Base-by-base conservation (phyloP, 2,113 vertebrate genomes). In the Jacana jacana region DNA sequence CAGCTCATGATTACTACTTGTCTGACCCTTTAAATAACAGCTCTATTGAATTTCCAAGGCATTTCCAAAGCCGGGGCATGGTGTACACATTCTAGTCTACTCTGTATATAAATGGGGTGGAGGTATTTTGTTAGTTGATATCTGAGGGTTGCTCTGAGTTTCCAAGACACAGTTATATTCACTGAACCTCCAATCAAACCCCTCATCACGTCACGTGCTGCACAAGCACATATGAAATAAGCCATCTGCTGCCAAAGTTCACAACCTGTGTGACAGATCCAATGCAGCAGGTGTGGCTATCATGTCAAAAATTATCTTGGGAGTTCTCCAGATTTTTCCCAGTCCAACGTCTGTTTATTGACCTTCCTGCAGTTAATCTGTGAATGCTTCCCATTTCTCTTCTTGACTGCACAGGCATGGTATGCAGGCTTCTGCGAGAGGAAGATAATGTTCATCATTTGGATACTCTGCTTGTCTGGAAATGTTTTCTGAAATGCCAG, bases 301-400 rank as follows among this genome's bases (percentile, higher is more conserved):
- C 49, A 2, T 55, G 19, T 76, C 68, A 89, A 76, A 81, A 89
- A 77, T 44, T 54, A 63, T 63, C 37, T 93, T 60, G 23, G 72
- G 25, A 80, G 10, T 72, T 92, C 19, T 86, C 83, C 83, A 69
- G 55, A 81, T 82, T 40, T 93, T 91, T 96, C 92, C 88, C 12
- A 7, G 49, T 72, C 61, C 86, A 39, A 22, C 1, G 1, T 76
- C 88, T 94, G 69, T 92, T 89, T 92, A 70, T 58, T 93, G 91
- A 87, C 88, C 63, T 92, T 42, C 7, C 44, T 69, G 54, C 25
- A 79, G 57, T 73, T 89, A 85, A 92, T 82, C 61, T 87, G 49
- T 69, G 70, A 89, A 81, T 76, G 79, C 10, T 91, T 92, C 61
- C 57, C 66, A 80, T 89, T 93, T 96, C 61, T 92, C 65, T 91